Evolutionary conservation across 2,797 vertebrate species (phyloP).

Genomic region (Schizothorax lantsangensis): DNA sequence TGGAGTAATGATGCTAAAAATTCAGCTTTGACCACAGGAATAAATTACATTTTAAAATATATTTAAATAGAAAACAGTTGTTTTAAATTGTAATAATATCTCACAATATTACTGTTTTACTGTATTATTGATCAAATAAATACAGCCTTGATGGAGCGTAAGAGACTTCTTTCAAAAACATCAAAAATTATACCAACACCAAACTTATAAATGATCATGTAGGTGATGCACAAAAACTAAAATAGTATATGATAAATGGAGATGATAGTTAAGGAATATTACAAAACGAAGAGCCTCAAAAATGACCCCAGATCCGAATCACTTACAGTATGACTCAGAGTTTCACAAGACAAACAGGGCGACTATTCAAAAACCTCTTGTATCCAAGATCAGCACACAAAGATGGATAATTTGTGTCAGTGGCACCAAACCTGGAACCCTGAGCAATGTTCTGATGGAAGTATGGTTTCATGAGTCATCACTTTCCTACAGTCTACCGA

Average conservation of each 20-base stretch:
- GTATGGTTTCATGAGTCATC: constrained; percentile 11
- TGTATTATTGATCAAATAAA: too few species aligned
- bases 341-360: not conserved
- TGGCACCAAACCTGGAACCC: constrained; percentile 17
- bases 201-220: not conserved
- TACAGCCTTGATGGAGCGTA: too few species aligned
- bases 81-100: too few species aligned
- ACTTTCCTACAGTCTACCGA: constrained; percentile 10
- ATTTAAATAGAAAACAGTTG: too few species aligned
- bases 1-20: too few species aligned
- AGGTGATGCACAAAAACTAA: not conserved
- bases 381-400: constrained; percentile 22
- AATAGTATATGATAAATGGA: not conserved
- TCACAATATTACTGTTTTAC: too few species aligned
- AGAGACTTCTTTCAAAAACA: not conserved
- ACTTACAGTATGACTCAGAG: not conserved
- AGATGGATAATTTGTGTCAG: constrained; percentile 7
- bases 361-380: not conserved
- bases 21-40: too few species aligned
- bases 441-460: not conserved
- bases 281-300: not conserved
- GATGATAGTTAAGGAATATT: not conserved
- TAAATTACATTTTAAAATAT: too few species aligned
- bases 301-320: not conserved
- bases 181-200: not conserved